Percentiles rank a stretch among this genome's conserved stretches.
phyloP scores from a whole-genome alignment of 1,140 invertebrate species.

The Drosophila aff. region DNA sequence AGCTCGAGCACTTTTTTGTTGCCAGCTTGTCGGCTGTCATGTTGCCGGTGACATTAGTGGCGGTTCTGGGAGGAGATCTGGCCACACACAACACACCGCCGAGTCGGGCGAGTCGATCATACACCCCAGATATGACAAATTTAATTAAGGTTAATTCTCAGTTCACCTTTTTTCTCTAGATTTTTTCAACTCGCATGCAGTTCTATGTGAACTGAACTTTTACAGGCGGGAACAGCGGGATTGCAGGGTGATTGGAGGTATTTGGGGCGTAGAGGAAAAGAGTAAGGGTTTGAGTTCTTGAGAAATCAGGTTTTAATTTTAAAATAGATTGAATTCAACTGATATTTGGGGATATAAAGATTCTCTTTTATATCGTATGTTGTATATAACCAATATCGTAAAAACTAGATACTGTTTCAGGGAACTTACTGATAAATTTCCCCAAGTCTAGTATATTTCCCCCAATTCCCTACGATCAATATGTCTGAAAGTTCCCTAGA shows the following conservation, averaged over 20 bases:
- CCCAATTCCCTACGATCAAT: not conserved
- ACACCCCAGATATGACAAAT: constrained; percentile 70
- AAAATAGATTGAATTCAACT: not conserved
- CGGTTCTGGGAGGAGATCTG: constrained; percentile 9
- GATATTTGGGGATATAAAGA: too few species aligned
- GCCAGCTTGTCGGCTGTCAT: constrained; percentile 65
- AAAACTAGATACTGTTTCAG: not conserved
- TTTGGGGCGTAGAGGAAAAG: too few species aligned
- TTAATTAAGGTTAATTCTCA: constrained; percentile 75
- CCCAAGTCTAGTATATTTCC: not conserved
- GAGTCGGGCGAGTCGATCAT: constrained; percentile 48
- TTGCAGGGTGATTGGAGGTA: constrained; percentile 6
- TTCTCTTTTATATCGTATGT: not conserved
- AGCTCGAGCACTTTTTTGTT: constrained; percentile 62
- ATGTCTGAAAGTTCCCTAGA: not conserved
- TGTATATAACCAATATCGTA: not conserved
- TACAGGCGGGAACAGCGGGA: not conserved
- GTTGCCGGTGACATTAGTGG: constrained; percentile 71
- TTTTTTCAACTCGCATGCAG: constrained; percentile 20
- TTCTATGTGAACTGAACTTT: constrained; percentile 43
- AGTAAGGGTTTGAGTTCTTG: too few species aligned
- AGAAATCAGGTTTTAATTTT: too few species aligned
- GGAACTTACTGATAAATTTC: not conserved
- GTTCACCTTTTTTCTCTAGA: constrained; percentile 14
- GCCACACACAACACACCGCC: constrained; percentile 18